Conservation (phyloP, 2,113 vertebrate species). For the Notarius lentiginosus region DNA sequence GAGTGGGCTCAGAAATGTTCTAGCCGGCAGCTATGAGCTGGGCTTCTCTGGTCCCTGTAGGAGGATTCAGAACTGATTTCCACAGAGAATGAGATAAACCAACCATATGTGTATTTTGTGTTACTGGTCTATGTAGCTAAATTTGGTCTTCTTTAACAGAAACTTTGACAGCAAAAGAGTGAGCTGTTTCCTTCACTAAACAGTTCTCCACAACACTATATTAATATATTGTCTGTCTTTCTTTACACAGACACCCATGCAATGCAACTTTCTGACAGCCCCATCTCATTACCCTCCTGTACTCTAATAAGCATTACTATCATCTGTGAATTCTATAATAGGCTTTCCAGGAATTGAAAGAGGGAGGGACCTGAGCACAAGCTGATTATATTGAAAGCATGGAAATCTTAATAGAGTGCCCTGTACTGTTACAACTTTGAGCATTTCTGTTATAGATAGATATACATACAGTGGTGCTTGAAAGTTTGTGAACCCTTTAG, state of each 20-base stretch:
- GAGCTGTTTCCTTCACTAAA: conserved; percentile 1
- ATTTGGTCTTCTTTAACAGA: conserved; percentile 48
- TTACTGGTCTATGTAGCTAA: conserved; percentile 58
- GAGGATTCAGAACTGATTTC: conserved; percentile 74
- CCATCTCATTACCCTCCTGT: background rate
- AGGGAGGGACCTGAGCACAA: background rate
- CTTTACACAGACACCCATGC: background rate
- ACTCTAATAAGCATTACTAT: background rate
- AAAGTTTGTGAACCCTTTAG: no score
- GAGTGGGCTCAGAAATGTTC: conserved; percentile 66
- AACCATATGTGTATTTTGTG: conserved; percentile 43
- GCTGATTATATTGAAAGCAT: background rate
- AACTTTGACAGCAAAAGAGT: background rate
- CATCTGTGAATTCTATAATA: background rate
- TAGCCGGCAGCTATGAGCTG: conserved; percentile 65
- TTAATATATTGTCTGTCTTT: background rate
- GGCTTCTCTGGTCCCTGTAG: conserved; percentile 63
- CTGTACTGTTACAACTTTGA: background rate
- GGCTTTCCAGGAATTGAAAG: background rate
- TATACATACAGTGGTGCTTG: no score
- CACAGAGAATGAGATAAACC: conserved; percentile 57
- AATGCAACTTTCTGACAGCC: background rate
- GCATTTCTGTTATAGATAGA: background rate
- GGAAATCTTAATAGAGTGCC: background rate
- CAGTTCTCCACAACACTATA: background rate